Evolutionary conservation across 2,797 vertebrate species (phyloP).

Genomic region (Botia almorhae): DNA sequence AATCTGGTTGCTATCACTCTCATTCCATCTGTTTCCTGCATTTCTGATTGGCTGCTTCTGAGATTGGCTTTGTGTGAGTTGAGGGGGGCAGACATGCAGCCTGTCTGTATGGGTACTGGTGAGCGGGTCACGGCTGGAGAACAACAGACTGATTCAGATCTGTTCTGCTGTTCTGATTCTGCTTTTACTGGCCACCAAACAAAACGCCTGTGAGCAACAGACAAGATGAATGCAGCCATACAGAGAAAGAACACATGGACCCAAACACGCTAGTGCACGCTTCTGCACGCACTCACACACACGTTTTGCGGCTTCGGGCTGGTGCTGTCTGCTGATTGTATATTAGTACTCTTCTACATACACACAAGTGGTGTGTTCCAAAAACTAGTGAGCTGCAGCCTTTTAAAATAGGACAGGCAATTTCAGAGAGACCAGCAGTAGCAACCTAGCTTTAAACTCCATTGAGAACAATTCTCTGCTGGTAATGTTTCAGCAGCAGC

Average conservation of each 20-base stretch:
- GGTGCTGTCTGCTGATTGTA: not conserved
- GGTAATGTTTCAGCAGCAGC: too few species aligned
- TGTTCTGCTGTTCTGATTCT: constrained; percentile 35
- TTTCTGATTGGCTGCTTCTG: constrained; percentile 14
- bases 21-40: not conserved
- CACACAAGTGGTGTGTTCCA: not conserved
- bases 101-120: not conserved
- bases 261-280: constrained; percentile 3
- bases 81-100: constrained; percentile 31
- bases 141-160: constrained; percentile 46
- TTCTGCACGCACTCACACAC: constrained; percentile 18
- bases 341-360: not conserved
- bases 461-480: too few species aligned
- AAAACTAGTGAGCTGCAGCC: too few species aligned
- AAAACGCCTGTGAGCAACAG: constrained; percentile 24
- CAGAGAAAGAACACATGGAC: constrained; percentile 15
- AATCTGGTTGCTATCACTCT: constrained; percentile 4
- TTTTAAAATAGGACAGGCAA: too few species aligned
- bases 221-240: constrained; percentile 8
- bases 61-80: constrained; percentile 19
- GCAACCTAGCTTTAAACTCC: not conserved
- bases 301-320: not conserved
- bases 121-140: not conserved
- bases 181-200: constrained; percentile 31
- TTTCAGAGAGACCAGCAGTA: too few species aligned